Evolutionary conservation across 2,888 invertebrate species (phyloP), one percentile per base, ranked within the genome.

Genomic region (Leptura quadrifasciata): DNA sequence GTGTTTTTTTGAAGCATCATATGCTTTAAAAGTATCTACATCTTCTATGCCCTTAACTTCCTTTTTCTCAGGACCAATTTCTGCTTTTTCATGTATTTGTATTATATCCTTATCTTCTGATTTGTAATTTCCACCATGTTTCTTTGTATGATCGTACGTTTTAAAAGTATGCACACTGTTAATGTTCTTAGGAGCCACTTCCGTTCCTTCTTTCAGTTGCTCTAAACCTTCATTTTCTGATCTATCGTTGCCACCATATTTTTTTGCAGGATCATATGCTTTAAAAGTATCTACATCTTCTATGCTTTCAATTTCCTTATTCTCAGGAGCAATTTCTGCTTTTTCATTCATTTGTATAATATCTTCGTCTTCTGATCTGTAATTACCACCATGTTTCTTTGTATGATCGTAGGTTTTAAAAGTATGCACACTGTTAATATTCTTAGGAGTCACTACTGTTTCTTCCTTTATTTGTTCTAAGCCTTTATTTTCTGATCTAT

Each of bases 181-280:
- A 39, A 39, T 10, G 3, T 39, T 12, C 12, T 39, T 39, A 39
- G 39, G 12, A 39, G 17, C 10, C 12, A 35, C n/a, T 24, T 17
- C 2, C n/a, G n/a, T n/a, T n/a, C n/a, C n/a, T n/a, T n/a, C n/a
- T n/a, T n/a, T n/a, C n/a, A n/a, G n/a, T n/a, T n/a, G n/a, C n/a
- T n/a, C n/a, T n/a, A n/a, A n/a, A n/a, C 27, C 18, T 17, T 76
- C 76, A 21, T 18, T 65, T 60, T 75, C 77, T 60, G 54, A 27
- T 61, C 64, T 77, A 55, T 80, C 78, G 60, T 80, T 81, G 27
- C 78, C 80, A 3, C 80, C 82, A 20, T 78, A 77, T 60, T 77
- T 80, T 24, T 76, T 69, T 6, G 20, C 57, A 72, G 69, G 63
- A 72, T 79, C 80, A 39, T 75, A 78, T n/a, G 78, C 52, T 35